Evolutionary conservation across 2,888 invertebrate species (phyloP), one percentile per base, ranked within the genome.

Genomic region (Cheiracanthium punctorium): DNA sequence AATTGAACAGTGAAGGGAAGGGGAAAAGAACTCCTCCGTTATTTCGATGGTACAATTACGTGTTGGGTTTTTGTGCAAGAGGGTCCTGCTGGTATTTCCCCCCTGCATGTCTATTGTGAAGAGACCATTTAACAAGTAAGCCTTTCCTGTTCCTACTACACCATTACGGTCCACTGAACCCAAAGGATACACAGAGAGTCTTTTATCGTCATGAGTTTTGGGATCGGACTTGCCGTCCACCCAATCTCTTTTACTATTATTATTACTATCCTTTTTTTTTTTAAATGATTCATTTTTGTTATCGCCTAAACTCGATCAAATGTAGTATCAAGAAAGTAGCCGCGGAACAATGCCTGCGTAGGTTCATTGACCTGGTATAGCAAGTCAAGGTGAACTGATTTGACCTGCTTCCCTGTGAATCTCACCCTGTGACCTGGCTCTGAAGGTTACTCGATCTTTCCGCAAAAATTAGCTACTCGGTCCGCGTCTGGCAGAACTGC

Each of bases 361-460:
- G 71, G 82, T 82, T 82, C 82, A 71, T 71, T 72, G 82, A 82
- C 82, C 82, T 64, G 82, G 24, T 67, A 65, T 81, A 74, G 73
- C 81, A 81, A 81, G 73, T 82, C 82, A 82, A 76, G 76, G 82
- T 76, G 82, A 82, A 82, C 82, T 82, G 82, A 82, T 71, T 64
- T 82, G 82, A 82, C 82, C 82, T 71, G 82, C 76, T 76, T 82
- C 82, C 75, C 69, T 37, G 82, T 76, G 58, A 82, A 76, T 82
- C 76, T 82, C 82, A 76, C 82, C 71, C 71, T 82, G 71, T 82
- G 64, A 76, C 82, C 82, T 58, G 30, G 32, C 76, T 82, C 76
- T 82, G 82, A 82, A 71, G 82, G 82, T 82, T 82, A 82, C 82
- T 82, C 82, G 82, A 71, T 76, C 76, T 82, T 75, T 75, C 67